Evolutionary conservation across 2,888 invertebrate genomes (phyloP).

Genomic region (Chloromyia formosa): DNA sequence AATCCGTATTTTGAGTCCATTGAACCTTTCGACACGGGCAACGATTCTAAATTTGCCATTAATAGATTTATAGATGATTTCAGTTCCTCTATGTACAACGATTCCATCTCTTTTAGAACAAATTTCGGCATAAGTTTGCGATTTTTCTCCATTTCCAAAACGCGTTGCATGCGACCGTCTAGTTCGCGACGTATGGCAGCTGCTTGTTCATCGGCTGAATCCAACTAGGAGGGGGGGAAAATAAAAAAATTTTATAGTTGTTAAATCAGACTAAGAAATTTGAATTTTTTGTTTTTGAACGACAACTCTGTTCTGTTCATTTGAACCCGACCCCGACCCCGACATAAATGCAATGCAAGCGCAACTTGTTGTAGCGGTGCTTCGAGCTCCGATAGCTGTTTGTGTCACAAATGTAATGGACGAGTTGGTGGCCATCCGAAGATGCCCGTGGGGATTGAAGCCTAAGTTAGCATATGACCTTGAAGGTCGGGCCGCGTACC

Average conservation of each 20-base stretch:
- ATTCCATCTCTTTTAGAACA: constrained; percentile 99
- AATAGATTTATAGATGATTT: constrained; percentile 97
- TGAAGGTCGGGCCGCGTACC: too few relatives aligned
- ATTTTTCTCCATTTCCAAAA: constrained; percentile 97
- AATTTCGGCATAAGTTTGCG: constrained; percentile 98
- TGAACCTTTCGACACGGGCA: constrained; percentile 98
- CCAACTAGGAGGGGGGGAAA: constrained; percentile 72
- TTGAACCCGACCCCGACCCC: too few relatives aligned
- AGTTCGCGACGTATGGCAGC: constrained; percentile 98
- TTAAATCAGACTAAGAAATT: too few relatives aligned
- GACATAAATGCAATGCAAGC: too few relatives aligned
- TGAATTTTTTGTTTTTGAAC: too few relatives aligned
- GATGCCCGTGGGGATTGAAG: too few relatives aligned
- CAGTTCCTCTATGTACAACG: constrained; percentile 97
- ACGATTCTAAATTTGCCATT: constrained; percentile 98
- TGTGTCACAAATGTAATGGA: too few relatives aligned
- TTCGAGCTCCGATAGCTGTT: too few relatives aligned
- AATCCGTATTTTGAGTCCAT: constrained; percentile 97
- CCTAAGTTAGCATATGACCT: too few relatives aligned
- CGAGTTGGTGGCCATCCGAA: too few relatives aligned
- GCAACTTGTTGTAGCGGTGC: too few relatives aligned
- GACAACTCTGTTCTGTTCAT: too few relatives aligned
- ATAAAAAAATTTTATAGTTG: constrained; percentile 2
- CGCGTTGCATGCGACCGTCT: constrained; percentile 96
- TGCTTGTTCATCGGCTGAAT: constrained; percentile 99